A percentile compares a stretch with the other conserved stretches of the same genome.
phyloP scores from a whole-genome alignment of 2,797 vertebrate species.

The Emys orbicularis region DNA sequence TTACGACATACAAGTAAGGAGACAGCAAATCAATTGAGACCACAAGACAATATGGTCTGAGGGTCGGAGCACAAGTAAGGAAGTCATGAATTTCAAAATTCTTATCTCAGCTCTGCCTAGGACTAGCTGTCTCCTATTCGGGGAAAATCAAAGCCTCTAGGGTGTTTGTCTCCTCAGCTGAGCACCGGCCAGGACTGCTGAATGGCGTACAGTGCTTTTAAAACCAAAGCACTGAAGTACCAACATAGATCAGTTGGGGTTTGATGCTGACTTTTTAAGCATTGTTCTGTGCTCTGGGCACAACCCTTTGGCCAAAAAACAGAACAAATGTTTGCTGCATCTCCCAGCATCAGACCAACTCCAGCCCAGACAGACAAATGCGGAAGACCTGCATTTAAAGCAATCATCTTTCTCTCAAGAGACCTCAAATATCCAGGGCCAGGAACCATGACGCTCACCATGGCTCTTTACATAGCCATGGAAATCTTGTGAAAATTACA shows the following conservation, averaged over 20 bases:
- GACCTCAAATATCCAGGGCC: not conserved
- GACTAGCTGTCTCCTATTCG: not conserved
- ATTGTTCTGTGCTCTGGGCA: not conserved
- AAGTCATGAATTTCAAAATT: not conserved
- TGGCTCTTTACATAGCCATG: not conserved
- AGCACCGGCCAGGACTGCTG: not conserved
- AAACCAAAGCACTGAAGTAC: not conserved
- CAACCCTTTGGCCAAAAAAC: not conserved
- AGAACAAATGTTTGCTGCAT: not conserved
- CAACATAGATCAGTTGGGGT: not conserved
- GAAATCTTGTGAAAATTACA: not conserved
- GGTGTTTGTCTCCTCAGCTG: not conserved
- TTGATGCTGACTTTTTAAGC: not conserved
- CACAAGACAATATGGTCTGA: not conserved
- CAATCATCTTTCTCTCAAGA: not conserved
- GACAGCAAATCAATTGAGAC: not conserved
- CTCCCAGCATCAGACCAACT: not conserved
- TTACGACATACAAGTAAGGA: not conserved
- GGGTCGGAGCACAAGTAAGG: not conserved
- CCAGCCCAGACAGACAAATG: accelerated
- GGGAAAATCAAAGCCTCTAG: not conserved
- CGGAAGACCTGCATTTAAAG: not conserved
- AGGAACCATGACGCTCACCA: accelerated
- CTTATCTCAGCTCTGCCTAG: not conserved
- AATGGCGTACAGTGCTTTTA: not conserved